Conservation (phyloP, 1,140 invertebrate species). For the Heliconius hermathena region DNA sequence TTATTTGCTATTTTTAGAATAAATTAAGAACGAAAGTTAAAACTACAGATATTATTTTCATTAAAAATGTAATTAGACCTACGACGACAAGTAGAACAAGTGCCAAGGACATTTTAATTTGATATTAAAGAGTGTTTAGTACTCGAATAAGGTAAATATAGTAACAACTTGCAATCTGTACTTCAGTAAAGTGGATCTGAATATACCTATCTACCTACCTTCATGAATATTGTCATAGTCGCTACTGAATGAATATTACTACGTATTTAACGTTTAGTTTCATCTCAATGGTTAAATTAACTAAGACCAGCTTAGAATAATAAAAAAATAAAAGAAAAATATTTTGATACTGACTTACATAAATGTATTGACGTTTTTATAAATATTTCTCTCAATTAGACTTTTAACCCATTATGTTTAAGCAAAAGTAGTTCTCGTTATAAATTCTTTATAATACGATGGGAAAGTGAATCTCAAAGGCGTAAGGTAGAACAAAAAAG, state of each 20-base stretch:
- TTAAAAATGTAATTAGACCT: neutral
- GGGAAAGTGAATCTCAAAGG: neutral
- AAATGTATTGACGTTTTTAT: neutral
- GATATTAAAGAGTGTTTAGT: neutral
- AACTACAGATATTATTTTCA: neutral
- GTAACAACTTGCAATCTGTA: neutral
- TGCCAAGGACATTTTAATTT: neutral
- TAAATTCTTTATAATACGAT: neutral
- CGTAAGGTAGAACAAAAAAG: neutral
- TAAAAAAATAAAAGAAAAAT: no score
- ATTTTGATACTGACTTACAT: neutral
- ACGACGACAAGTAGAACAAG: neutral
- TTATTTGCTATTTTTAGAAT: neutral
- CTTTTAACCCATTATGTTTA: neutral
- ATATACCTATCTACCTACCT: no score
- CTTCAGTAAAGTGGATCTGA: neutral
- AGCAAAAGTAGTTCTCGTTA: neutral
- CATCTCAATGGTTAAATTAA: no score
- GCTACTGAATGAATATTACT: no score
- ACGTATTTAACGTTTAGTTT: no score
- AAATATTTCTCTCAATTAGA: neutral
- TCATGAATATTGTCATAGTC: no score
- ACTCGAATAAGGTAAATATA: conserved; percentile 4
- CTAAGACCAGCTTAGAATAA: no score
- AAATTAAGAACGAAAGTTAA: neutral